Evolutionary conservation across 1,140 invertebrate species (phyloP), one percentile per base, ranked within the genome.

Genomic region (Pemphigus obesinymphae): DNA sequence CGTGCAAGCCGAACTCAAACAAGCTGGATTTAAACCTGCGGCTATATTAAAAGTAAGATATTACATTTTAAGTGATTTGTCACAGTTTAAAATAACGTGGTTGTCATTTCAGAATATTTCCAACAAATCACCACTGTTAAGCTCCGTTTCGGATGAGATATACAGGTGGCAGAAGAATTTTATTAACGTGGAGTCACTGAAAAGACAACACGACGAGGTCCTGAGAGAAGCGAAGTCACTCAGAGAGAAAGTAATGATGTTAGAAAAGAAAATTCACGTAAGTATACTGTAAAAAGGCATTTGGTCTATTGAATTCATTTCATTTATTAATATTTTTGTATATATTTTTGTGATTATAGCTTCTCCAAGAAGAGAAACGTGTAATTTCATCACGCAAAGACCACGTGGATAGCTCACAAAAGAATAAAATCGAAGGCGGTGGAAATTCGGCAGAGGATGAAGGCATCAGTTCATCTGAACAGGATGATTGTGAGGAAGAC

Each of bases 1-100:
- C 86, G 91, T 97, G 66, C 96, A 98, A 88, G 94, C 95, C 10
- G 94, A 96, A 87, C 87, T 96, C 37, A 92, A 93, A 84, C 93
- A 95, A 86, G 94, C 95, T 26, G 94, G 94, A 11, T 90, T 96
- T 73, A 92, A 95, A 84, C 89, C 92, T 8, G 87, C 89, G 40
- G 88, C 89, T 48, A 87, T 96, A 43, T 90, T 92, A 85, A 92
- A 94, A 89, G 92, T 93, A 86, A 85, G 85, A 37, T n/a, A n/a
- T n/a, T n/a, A n/a, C n/a, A n/a, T n/a, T n/a, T n/a, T n/a, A n/a
- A n/a, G n/a, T n/a, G n/a, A n/a, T n/a, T n/a, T n/a, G n/a, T n/a
- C n/a, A n/a, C n/a, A n/a, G n/a, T n/a, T 53, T 29, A 3, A 63
- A 7, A 26, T 26, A 2, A 43, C 13, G 40, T 26, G 1, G 8